Percentiles rank a stretch among this genome's conserved stretches.
phyloP scores from a whole-genome alignment of 2,113 vertebrate genomes.

The Hippocampus barbouri region DNA sequence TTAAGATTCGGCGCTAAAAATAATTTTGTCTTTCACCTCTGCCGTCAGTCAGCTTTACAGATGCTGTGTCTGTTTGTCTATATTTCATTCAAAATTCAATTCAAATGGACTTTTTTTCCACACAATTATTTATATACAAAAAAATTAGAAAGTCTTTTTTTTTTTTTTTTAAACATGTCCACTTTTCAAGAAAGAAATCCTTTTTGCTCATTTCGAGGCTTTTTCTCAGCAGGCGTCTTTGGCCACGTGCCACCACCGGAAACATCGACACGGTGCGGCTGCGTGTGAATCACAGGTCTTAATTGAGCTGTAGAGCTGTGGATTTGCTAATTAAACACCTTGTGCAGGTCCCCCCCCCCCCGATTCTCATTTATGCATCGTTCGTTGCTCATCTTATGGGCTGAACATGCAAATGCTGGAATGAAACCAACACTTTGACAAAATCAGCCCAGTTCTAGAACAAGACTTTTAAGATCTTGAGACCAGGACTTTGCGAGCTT shows the following conservation, averaged over 20 bases:
- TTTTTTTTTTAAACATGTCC: no score
- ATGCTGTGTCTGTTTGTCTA: no score
- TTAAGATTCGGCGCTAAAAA: background rate
- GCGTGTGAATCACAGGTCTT: conserved; percentile 37
- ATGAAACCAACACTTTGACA: background rate
- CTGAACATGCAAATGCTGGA: background rate
- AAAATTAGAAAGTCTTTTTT: no score
- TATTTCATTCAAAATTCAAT: no score
- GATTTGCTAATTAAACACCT: conserved; percentile 52
- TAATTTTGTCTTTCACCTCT: no score
- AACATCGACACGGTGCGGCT: conserved; percentile 12
- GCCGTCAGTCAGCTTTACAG: no score
- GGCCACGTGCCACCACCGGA: conserved; percentile 8
- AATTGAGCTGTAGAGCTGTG: conserved; percentile 41
- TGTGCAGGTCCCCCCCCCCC: conserved; percentile 6
- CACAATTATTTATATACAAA: no score
- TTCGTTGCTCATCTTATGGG: background rate
- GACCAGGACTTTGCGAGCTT: background rate
- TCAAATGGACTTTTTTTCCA: no score
- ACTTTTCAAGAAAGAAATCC: background rate
- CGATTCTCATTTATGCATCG: background rate
- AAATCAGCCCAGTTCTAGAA: background rate
- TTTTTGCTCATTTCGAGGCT: background rate
- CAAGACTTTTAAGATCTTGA: background rate
- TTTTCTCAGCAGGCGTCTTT: background rate